A percentile compares a stretch with the other conserved stretches of the same genome.
Evolutionary conservation across 2,888 invertebrate species (phyloP).

Genomic region (Clostera curtula): DNA sequence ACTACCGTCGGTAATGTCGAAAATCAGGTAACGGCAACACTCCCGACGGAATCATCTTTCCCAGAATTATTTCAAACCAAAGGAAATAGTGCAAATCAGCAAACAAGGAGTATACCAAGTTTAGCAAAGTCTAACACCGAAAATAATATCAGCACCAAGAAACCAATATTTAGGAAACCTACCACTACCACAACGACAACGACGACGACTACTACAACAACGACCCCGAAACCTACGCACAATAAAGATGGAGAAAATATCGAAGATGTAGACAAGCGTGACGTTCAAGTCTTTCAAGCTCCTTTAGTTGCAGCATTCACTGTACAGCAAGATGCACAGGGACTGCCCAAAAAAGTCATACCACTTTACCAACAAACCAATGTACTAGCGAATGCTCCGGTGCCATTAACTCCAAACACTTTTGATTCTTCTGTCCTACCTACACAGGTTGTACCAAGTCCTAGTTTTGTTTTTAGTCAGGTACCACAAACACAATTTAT

Average conservation of each 20-base stretch:
- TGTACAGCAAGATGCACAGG: constrained; percentile 86
- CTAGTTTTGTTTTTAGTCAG: constrained; percentile 25
- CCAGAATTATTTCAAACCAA: constrained; percentile 59
- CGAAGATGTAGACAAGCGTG: constrained; percentile 79
- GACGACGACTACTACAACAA: constrained; percentile 73
- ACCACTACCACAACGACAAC: constrained; percentile 51
- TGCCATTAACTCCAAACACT: constrained; percentile 26
- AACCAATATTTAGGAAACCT: constrained; percentile 25
- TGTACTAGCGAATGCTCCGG: constrained; percentile 26
- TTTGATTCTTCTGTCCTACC: constrained; percentile 25
- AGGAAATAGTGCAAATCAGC: constrained; percentile 49
- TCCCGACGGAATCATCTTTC: constrained; percentile 53
- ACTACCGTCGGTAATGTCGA: constrained; percentile 67
- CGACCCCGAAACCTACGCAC: constrained; percentile 80
- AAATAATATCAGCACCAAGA: constrained; percentile 28
- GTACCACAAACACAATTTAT: constrained; percentile 40
- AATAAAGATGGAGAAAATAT: constrained; percentile 80
- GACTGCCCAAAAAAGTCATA: constrained; percentile 85
- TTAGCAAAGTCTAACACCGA: constrained; percentile 33
- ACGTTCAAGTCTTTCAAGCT: constrained; percentile 87
- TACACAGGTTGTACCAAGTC: constrained; percentile 23
- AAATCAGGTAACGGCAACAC: constrained; percentile 50
- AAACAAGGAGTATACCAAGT: constrained; percentile 55
- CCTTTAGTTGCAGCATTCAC: constrained; percentile 90
- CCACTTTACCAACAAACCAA: constrained; percentile 77